Evolutionary conservation across 2,888 invertebrate species (phyloP).

Genomic region (Megaustenia siamemsis): DNA sequence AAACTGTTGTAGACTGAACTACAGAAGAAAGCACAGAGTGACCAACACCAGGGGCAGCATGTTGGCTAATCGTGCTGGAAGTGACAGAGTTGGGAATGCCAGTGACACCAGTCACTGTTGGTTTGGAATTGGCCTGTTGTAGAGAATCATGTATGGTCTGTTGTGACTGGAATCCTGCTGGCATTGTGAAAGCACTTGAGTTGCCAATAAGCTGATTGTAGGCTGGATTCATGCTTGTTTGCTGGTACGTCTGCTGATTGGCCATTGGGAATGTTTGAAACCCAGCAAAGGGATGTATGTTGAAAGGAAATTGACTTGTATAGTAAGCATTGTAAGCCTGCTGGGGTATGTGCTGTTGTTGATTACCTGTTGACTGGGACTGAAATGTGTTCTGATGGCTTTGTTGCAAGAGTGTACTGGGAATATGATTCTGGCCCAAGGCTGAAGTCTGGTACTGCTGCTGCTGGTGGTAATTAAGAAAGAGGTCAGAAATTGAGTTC

Average conservation of each 20-base stretch:
- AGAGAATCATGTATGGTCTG: not conserved
- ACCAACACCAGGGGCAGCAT: conserved; percentile 16
- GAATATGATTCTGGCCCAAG: conserved; percentile 28
- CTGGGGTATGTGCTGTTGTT: not conserved
- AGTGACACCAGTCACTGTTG: conserved; percentile 33
- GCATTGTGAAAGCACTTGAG: conserved; percentile 27
- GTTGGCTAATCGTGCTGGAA: conserved; percentile 3
- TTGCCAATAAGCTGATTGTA: conserved; percentile 28
- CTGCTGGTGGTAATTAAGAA: conserved; percentile 57
- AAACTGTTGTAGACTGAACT: not conserved
- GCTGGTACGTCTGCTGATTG: conserved; percentile 41
- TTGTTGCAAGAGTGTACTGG: not conserved
- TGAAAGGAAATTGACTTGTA: conserved; percentile 30
- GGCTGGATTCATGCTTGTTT: conserved; percentile 18
- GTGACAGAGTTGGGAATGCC: conserved; percentile 22
- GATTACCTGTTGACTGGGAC: conserved; percentile 17
- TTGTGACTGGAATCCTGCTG: conserved; percentile 34
- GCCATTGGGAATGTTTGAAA: conserved; percentile 52
- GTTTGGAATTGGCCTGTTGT: conserved; percentile 21
- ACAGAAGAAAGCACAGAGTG: conserved; percentile 3
- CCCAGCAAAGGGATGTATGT: conserved; percentile 42
- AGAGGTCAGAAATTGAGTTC: conserved; percentile 56
- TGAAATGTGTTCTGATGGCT: conserved; percentile 27
- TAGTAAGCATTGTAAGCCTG: conserved; percentile 19
- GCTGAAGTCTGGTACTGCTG: conserved; percentile 38